Percentiles rank a stretch among this genome's conserved stretches.
phyloP scores from a whole-genome alignment of 2,113 vertebrate genomes.

The Murina feae region DNA sequence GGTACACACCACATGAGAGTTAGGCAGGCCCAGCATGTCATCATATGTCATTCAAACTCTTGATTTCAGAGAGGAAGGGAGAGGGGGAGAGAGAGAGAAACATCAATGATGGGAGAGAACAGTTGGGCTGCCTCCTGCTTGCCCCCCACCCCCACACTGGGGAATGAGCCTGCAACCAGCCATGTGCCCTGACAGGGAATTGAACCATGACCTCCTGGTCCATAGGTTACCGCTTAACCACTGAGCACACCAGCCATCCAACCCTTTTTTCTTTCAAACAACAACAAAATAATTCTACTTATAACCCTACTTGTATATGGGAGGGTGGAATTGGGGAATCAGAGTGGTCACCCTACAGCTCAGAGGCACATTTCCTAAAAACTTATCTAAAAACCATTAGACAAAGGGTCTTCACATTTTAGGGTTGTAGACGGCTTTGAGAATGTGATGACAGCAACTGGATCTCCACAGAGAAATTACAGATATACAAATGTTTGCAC shows the following conservation, averaged over 20 bases:
- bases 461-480: neutral
- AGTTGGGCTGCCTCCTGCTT: neutral
- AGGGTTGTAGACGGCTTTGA: neutral
- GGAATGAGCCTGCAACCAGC: neutral
- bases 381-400: neutral
- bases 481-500: neutral
- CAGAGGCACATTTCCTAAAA: neutral
- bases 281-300: neutral
- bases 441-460: neutral
- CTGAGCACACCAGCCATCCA: neutral
- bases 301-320: neutral
- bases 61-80: too few species aligned
- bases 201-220: neutral
- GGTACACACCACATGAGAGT: rapidly evolving
- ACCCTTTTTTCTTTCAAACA: neutral
- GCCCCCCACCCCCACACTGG: too few species aligned
- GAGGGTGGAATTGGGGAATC: neutral
- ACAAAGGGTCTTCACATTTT: neutral
- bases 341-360: neutral
- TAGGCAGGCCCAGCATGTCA: neutral
- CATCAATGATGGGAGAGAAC: neutral
- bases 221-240: neutral
- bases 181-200: neutral
- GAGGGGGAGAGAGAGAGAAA: too few species aligned
- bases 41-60: neutral